Conservation (phyloP, 2,888 invertebrate genomes). For the Drosophila siamana region DNA sequence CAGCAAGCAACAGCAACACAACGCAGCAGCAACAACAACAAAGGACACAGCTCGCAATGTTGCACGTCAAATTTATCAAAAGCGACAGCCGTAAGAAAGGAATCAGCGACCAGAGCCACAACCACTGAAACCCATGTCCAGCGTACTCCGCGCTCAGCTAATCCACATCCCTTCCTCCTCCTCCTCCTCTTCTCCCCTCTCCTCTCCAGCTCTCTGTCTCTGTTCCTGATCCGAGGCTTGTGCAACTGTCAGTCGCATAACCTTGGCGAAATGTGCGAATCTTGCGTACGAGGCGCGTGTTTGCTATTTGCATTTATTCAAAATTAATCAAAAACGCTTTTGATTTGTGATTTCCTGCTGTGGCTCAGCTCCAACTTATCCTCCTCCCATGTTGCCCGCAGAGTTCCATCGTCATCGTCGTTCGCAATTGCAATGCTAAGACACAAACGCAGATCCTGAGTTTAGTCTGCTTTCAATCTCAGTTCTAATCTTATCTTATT, state of each 20-base stretch:
- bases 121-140: conserved; percentile 8
- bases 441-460: background rate
- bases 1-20: conserved; percentile 4
- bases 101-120: conserved; percentile 34
- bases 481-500: too few relatives aligned
- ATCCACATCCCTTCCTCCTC: background rate
- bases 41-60: conserved; percentile 41
- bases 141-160: conserved; percentile 6
- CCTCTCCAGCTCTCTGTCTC: too few relatives aligned
- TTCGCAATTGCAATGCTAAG: conserved; percentile 6
- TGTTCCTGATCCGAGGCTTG: conserved; percentile 6
- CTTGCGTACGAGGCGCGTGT: too few relatives aligned
- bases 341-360: conserved; percentile 84
- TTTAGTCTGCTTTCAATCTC: background rate
- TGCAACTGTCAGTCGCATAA: conserved; percentile 68
- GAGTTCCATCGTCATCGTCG: conserved; percentile 14
- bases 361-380: conserved; percentile 28
- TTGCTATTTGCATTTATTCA: conserved; percentile 78
- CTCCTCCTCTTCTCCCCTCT: background rate
- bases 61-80: conserved; percentile 75
- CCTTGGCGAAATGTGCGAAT: conserved; percentile 62
- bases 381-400: conserved; percentile 5
- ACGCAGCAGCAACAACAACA: conserved; percentile 35
- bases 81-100: conserved; percentile 72
- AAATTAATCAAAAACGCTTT: conserved; percentile 83